These are phyloP conservation scores for Anolis apletophallus DNA, from an alignment of 2,797 vertebrate genomes.

Conservation along the genomic window DNA sequence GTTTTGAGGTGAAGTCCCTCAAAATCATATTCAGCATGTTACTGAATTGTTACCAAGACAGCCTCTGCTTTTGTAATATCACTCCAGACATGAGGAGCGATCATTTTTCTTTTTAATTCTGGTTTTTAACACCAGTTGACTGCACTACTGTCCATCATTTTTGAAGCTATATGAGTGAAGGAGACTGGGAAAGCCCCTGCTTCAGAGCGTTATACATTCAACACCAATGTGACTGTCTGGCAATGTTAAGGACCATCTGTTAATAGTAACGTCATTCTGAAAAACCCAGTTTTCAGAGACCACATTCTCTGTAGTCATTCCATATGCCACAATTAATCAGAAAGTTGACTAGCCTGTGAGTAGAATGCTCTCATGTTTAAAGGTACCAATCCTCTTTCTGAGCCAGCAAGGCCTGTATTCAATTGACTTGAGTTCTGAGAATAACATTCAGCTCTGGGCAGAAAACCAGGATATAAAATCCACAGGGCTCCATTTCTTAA, in stretches of 20 bases:
- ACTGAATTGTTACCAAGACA: neutral
- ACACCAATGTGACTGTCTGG: neutral
- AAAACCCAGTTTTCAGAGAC: fast-evolving
- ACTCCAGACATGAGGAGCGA: neutral
- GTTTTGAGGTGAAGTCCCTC: neutral
- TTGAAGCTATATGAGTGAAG: constrained; percentile 22
- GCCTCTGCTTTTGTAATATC: neutral
- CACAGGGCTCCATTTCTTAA: neutral
- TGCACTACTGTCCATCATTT: constrained; percentile 21
- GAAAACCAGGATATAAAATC: neutral
- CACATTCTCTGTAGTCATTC: constrained; percentile 2
- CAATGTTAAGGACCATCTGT: neutral
- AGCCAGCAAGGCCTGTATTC: neutral
- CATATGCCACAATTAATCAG: constrained; percentile 52
- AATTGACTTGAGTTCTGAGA: constrained; percentile 40
- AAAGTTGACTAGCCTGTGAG: neutral
- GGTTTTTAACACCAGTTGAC: neutral
- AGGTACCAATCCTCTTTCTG: neutral
- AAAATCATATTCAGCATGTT: neutral
- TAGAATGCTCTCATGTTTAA: neutral
- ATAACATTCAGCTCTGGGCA: neutral
- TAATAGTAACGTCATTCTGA: fast-evolving
- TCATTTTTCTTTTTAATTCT: neutral
- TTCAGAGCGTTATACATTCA: neutral
- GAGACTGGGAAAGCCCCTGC: neutral